Evolutionary conservation across 2,888 invertebrate genomes (phyloP).

Genomic region (Deladenus siricidicola): DNA sequence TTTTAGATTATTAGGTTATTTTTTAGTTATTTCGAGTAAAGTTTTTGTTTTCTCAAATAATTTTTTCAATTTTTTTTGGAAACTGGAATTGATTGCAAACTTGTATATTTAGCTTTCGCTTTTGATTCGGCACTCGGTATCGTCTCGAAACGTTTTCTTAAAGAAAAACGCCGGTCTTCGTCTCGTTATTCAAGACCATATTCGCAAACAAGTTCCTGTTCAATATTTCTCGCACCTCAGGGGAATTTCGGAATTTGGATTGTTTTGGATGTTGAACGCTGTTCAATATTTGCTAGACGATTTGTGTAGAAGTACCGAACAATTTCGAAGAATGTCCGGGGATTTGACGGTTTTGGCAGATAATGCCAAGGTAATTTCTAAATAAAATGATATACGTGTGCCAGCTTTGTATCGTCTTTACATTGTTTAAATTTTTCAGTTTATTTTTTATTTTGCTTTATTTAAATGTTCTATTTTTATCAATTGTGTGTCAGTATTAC

Average conservation of each 20-base stretch:
- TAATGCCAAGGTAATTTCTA: not conserved
- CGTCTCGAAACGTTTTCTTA: constrained; percentile 28
- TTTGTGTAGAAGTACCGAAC: not conserved
- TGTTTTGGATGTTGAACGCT: constrained; percentile 15
- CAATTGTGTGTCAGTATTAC: no score
- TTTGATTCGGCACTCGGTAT: constrained; percentile 15
- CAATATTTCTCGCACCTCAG: constrained; percentile 19
- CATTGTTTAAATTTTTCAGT: not conserved
- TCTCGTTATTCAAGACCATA: constrained; percentile 20
- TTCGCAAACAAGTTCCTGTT: constrained; percentile 20
- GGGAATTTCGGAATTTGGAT: constrained; percentile 13
- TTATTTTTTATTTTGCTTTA: not conserved
- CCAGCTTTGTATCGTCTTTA: no score
- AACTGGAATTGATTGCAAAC: no score
- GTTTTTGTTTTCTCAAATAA: no score
- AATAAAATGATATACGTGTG: no score
- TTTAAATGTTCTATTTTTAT: no score
- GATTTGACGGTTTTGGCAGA: not conserved
- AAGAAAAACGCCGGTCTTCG: constrained; percentile 23
- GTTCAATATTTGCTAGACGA: not conserved
- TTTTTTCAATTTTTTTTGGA: no score
- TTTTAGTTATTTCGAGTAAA: no score
- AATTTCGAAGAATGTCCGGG: not conserved
- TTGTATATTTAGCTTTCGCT: constrained; percentile 17
- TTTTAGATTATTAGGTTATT: no score